A percentile compares a stretch with the other conserved stretches of the same genome.
phyloP scores from a whole-genome alignment of 2,888 invertebrate species.

The Petrophora chlorosata region DNA sequence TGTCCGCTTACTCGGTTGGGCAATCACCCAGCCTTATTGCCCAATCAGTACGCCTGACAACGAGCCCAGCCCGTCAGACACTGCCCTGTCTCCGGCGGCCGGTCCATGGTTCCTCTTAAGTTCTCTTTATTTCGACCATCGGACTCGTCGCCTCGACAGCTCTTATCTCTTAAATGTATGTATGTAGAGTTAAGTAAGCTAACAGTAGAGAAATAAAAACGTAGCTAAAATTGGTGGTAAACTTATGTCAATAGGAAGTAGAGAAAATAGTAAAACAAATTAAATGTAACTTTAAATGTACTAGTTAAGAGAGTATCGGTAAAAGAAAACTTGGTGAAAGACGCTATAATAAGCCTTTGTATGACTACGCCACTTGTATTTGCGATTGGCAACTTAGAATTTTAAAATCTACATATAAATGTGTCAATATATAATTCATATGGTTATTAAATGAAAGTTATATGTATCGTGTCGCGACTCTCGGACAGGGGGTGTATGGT shows the following conservation, averaged over 20 bases:
- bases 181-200: slow-evolving; percentile 81
- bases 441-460: slow-evolving; percentile 45
- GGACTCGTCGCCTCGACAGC: slow-evolving; percentile 62
- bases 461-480: slow-evolving; percentile 64
- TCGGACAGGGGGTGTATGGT: slow-evolving; percentile 75
- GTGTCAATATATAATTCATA: slow-evolving; percentile 66
- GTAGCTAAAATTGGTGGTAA: slow-evolving; percentile 80
- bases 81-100: slow-evolving; percentile 63
- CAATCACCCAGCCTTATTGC: slow-evolving; percentile 90
- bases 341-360: slow-evolving; percentile 81
- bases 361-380: slow-evolving; percentile 65
- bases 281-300: slow-evolving; percentile 76
- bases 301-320: slow-evolving; percentile 77
- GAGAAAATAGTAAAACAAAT: slow-evolving; percentile 69
- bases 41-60: slow-evolving; percentile 84
- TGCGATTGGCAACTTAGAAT: slow-evolving; percentile 82
- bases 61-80: slow-evolving; percentile 68
- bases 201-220: slow-evolving; percentile 65
- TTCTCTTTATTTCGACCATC: slow-evolving; percentile 47
- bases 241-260: slow-evolving; percentile 82
- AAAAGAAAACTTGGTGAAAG: slow-evolving; percentile 81
- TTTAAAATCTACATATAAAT: slow-evolving; percentile 67
- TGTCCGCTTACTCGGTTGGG: slow-evolving; percentile 86
- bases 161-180: slow-evolving; percentile 75
- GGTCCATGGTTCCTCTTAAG: slow-evolving; percentile 51